Percentiles rank a stretch among this genome's conserved stretches.
phyloP scores from a whole-genome alignment of 2,797 vertebrate genomes.

The Artibeus jamaicensis region DNA sequence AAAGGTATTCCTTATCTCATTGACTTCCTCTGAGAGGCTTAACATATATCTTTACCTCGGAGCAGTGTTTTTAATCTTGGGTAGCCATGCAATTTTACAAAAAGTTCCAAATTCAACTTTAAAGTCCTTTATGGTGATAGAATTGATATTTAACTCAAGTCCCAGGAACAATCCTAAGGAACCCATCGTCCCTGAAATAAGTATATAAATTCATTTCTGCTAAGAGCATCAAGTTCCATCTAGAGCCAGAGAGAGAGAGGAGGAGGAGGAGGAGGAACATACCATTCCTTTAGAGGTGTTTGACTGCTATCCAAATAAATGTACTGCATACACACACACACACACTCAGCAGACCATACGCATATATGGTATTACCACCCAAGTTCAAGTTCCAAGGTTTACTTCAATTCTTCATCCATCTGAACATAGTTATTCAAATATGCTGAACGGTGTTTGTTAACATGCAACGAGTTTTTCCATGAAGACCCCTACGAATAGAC shows the following conservation, averaged over 20 bases:
- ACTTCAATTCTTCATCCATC: conserved; percentile 35
- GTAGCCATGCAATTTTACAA: neutral
- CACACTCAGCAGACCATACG: conserved; percentile 9
- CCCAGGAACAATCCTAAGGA: neutral
- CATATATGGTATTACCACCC: conserved; percentile 39
- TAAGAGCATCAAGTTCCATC: neutral
- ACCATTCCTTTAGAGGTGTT: conserved; percentile 27
- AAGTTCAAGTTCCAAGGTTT: conserved; percentile 59
- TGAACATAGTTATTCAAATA: conserved; percentile 57
- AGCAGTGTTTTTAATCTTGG: neutral
- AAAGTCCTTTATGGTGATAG: neutral
- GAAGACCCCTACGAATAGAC: neutral
- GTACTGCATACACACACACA: neutral
- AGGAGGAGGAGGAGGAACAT: neutral
- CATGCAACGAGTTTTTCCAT: neutral
- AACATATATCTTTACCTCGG: neutral
- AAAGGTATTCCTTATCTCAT: neutral
- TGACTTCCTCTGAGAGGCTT: neutral
- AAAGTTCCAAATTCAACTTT: neutral
- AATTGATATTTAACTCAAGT: neutral
- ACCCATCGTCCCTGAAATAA: neutral
- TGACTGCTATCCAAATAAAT: conserved; percentile 48
- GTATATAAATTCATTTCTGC: neutral
- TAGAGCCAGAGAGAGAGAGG: neutral
- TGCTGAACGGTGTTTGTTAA: conserved; percentile 35